These are phyloP conservation scores for Lumbricus terrestris DNA, from an alignment of 2,888 invertebrate genomes.

Conservation along the genomic window DNA sequence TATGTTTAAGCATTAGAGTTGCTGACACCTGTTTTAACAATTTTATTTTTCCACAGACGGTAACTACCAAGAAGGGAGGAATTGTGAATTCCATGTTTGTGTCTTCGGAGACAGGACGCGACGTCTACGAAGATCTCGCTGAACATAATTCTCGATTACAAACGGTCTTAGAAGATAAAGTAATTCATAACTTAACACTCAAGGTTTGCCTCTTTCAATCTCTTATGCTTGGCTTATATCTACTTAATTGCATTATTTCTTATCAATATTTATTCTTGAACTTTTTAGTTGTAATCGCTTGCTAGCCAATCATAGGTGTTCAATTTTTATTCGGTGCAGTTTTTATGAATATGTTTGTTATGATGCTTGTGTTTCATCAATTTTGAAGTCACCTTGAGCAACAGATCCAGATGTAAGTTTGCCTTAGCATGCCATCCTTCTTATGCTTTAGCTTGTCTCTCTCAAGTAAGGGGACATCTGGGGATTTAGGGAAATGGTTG, in stretches of 20 bases:
- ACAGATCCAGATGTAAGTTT: neutral
- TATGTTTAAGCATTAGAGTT: too few relatives aligned
- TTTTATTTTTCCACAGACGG: neutral
- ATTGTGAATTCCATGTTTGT: conserved; percentile 10
- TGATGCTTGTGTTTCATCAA: neutral
- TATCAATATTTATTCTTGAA: neutral
- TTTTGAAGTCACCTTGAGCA: neutral
- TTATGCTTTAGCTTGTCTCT: neutral
- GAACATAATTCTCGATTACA: neutral
- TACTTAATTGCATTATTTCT: neutral
- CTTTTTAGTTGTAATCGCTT: neutral
- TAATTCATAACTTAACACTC: neutral
- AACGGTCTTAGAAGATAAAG: conserved; percentile 7
- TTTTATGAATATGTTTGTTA: neutral
- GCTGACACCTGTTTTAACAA: neutral
- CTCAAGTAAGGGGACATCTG: too few relatives aligned
- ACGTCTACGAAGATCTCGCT: neutral
- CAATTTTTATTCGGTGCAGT: neutral
- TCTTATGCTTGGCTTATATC: neutral
- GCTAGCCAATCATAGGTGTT: neutral
- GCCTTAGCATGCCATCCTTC: neutral
- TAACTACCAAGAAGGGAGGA: neutral
- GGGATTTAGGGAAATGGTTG: too few relatives aligned
- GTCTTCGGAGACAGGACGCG: neutral
- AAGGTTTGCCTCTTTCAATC: neutral